These are phyloP conservation scores for Troides aeacus DNA, from an alignment of 2,888 invertebrate genomes.

Conservation along the genomic window DNA sequence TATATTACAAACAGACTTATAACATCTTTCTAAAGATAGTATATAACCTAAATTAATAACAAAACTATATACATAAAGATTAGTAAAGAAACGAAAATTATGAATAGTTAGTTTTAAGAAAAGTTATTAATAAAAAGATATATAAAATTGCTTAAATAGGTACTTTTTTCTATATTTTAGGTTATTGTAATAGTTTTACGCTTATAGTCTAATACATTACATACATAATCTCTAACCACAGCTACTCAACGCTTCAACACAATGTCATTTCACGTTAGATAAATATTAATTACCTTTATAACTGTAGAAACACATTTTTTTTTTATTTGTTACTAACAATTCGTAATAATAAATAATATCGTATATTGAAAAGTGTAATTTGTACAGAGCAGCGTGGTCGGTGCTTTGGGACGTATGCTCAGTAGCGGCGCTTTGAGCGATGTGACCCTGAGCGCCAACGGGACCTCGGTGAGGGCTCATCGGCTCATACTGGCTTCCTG, in stretches of 20 bases:
- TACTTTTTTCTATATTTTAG: too few relatives aligned
- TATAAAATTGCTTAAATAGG: too few relatives aligned
- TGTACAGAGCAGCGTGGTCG: constrained; percentile 85
- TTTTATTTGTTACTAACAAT: background rate
- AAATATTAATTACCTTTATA: background rate
- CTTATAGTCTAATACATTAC: background rate
- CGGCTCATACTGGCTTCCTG: constrained; percentile 92
- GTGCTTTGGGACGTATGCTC: constrained; percentile 87
- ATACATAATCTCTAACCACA: background rate
- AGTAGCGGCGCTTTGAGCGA: constrained; percentile 91
- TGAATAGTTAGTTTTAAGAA: too few relatives aligned
- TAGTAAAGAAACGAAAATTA: too few relatives aligned
- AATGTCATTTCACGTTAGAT: background rate
- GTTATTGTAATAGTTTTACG: background rate
- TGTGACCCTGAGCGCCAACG: constrained; percentile 92
- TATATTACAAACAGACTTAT: too few relatives aligned
- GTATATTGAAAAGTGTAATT: background rate
- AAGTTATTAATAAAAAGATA: too few relatives aligned
- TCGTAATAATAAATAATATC: background rate
- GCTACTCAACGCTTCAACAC: background rate
- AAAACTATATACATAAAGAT: too few relatives aligned
- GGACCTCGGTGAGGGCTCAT: constrained; percentile 91
- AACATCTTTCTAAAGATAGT: too few relatives aligned
- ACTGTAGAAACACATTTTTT: background rate
- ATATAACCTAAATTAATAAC: too few relatives aligned